These are phyloP conservation scores for Agonopterix subpropinquella DNA, from an alignment of 2,888 invertebrate genomes.

Conservation along the genomic window DNA sequence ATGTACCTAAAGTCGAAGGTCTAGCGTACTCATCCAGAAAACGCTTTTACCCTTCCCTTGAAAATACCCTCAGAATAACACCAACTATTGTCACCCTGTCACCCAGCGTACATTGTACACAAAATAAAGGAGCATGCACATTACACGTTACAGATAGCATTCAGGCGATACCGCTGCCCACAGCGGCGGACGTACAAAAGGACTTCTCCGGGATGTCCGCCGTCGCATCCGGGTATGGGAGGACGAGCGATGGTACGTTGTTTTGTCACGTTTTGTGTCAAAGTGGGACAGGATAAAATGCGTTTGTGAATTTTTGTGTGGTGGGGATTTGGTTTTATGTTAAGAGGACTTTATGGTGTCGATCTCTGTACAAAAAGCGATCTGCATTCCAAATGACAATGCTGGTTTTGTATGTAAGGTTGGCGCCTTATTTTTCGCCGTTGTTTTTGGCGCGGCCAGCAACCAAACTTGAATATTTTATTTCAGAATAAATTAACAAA, in stretches of 20 bases:
- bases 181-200: constrained; percentile 27
- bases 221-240: constrained; percentile 52
- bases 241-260: constrained; percentile 46
- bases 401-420: too few relatives aligned
- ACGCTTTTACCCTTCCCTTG: not conserved
- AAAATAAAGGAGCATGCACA: not conserved
- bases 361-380: too few relatives aligned
- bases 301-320: too few relatives aligned
- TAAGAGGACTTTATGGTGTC: too few relatives aligned
- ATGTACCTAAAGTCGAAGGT: not conserved
- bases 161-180: constrained; percentile 44
- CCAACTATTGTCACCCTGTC: not conserved
- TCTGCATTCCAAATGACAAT: too few relatives aligned
- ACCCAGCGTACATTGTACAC: not conserved
- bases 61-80: not conserved
- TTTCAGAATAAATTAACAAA: too few relatives aligned
- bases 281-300: not conserved
- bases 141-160: constrained; percentile 38
- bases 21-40: not conserved
- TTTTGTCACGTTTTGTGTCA: not conserved
- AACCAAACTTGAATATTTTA: too few relatives aligned
- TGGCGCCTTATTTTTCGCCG: too few relatives aligned
- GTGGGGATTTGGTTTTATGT: too few relatives aligned
- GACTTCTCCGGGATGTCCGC: constrained; percentile 41
- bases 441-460: too few relatives aligned